phyloP scores from a whole-genome alignment of 1,140 invertebrate species.

The Dinothrombium tinctorium region DNA sequence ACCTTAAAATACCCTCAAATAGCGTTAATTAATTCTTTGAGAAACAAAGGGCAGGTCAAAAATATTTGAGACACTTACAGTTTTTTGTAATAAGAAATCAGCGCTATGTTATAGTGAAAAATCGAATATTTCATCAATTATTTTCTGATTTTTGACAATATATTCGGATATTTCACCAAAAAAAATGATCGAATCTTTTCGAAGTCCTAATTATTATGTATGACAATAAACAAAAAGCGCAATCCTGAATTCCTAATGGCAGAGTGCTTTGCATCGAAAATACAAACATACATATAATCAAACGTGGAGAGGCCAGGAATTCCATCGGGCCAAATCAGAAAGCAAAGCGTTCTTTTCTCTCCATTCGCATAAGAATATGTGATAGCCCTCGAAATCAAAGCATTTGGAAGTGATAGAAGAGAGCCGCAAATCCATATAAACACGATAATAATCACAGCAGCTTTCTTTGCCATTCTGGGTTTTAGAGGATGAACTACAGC shows the following conservation, averaged over 20 bases:
- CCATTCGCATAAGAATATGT: constrained; percentile 28
- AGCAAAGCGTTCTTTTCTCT: constrained; percentile 27
- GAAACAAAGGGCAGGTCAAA: too few species aligned
- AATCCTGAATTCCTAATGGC: not conserved
- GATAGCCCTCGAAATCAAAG: constrained; percentile 52
- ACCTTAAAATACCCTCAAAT: too few species aligned
- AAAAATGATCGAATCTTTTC: not conserved
- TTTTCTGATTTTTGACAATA: not conserved
- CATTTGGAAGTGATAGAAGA: constrained; percentile 51
- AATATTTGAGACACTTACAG: too few species aligned
- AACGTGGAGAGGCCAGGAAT: constrained; percentile 1
- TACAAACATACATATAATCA: constrained; percentile 9
- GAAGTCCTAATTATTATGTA: not conserved
- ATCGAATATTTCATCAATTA: not conserved
- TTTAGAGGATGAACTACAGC: constrained; percentile 66
- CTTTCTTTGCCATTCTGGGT: constrained; percentile 45
- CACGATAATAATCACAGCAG: constrained; percentile 50
- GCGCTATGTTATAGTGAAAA: not conserved
- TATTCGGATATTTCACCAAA: not conserved
- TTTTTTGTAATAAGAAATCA: not conserved
- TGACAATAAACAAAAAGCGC: not conserved
- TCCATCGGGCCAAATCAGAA: constrained; percentile 10
- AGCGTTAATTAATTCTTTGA: too few species aligned
- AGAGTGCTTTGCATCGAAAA: too few species aligned
- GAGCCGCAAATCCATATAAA: constrained; percentile 42